Evolutionary conservation across 64 coral and sea anemone genomes (phyloP).

Genomic region (Pocillopora damicornis): DNA sequence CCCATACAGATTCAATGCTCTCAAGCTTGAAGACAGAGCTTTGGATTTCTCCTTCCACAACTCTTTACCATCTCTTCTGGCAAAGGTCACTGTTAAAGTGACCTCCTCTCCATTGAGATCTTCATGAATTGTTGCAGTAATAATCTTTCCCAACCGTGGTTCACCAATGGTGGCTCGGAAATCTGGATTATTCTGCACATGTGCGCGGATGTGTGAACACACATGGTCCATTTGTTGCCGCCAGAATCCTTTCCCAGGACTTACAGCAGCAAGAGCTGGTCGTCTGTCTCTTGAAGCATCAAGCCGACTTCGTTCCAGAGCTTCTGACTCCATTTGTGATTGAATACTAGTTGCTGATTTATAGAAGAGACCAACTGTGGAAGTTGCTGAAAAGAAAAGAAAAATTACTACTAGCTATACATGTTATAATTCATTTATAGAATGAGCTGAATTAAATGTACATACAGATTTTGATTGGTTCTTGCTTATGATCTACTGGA

Average conservation of each 20-base stretch:
- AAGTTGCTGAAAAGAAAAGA: constrained; percentile 61
- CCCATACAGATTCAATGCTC: constrained; percentile 59
- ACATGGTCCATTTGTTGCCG: constrained; percentile 98
- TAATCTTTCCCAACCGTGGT: constrained; percentile 83
- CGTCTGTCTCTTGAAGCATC: constrained; percentile 80
- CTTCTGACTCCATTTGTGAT: constrained; percentile 67
- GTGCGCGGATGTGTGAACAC: constrained; percentile 88
- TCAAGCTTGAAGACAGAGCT: constrained; percentile 64
- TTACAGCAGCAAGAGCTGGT: constrained; percentile 72
- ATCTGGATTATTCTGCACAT: constrained; percentile 93
- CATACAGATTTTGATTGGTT: too few species aligned
- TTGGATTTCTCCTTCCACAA: constrained; percentile 75
- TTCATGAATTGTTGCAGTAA: constrained; percentile 81
- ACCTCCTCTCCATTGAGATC: constrained; percentile 90
- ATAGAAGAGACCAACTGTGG: constrained; percentile 94
- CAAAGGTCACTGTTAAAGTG: constrained; percentile 85
- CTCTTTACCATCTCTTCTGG: constrained; percentile 73
- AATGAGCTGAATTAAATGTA: too few species aligned
- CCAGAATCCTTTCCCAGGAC: constrained; percentile 96
- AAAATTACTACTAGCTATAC: background rate
- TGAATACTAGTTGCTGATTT: constrained; percentile 77
- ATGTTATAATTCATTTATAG: background rate
- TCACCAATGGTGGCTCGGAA: constrained; percentile 89
- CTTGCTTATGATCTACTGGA: too few species aligned
- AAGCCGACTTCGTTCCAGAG: constrained; percentile 68